Base-by-base conservation (phyloP, 2,888 invertebrate species). In the Cosmopolites sordidus region DNA sequence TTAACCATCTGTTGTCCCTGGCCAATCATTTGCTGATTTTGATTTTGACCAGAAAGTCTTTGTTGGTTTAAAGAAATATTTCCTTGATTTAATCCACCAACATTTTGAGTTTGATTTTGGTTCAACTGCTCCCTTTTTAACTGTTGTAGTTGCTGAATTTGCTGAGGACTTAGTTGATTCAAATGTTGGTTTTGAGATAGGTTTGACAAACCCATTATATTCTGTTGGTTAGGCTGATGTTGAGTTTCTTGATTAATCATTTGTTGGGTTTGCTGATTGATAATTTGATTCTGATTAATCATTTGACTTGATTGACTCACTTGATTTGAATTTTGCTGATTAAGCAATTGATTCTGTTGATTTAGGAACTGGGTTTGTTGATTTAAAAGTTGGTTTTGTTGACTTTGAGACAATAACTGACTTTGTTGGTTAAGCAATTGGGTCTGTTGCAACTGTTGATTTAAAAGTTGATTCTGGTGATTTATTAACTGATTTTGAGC, bases 21-120 rank as follows among this genome's bases (percentile, higher is more conserved):
- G 47, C 79, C 67, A 1, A 79, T 73, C 15, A 80, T 68, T 43
- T 80, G 76, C 60, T 78, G 78, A 43, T 68, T 73, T 37, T 37
- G 54, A 27, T 17, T 48, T 42, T 48, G 12, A 11, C 27, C 48
- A 30, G 33, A 5, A 40, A 56, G 39, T 42, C 38, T 49, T 45
- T 52, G 52, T 16, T 51, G 46, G 37, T 18, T 42, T 12, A 51
- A n/a, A 2, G 37, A 27, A 8, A 40, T 15, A 40, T 40, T 40
- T 12, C 16, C 16, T 11, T 40, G 40, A 40, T 11, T 16, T 40
- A 16, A 11, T 3, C 38, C 37, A 16, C 49, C 16, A 40, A 53
- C 53, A 40, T 55, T 51, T 43, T 58, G 60, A 16, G 51, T 47
- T 43, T 58, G 59, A 46, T 47, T 58, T 30, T 72, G 72, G 0